Conservation (phyloP, 64 coral and sea anemone species). For the Hydrozoanthus tunicans region DNA sequence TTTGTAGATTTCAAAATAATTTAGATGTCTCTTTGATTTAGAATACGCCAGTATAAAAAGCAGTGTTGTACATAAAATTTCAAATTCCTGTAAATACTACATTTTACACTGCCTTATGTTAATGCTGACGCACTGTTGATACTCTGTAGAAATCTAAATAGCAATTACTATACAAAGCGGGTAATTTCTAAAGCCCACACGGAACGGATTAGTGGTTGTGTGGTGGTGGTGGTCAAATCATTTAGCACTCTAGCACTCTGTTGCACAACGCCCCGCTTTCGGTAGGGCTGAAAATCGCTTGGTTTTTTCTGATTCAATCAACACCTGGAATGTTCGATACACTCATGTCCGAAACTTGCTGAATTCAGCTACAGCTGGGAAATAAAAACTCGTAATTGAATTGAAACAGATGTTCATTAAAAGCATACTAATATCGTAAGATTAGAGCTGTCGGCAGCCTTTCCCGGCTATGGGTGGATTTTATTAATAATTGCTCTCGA, state of each 20-base stretch:
- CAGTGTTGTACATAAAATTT: conserved; percentile 7
- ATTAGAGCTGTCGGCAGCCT: neutral
- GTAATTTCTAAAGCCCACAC: neutral
- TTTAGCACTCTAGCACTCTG: no score
- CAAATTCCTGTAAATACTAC: neutral
- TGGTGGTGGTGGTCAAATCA: no score
- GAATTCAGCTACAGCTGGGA: no score
- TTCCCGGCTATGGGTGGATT: neutral
- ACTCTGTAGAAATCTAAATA: neutral
- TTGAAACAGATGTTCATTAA: neutral
- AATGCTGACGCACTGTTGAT: neutral
- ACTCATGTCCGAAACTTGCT: no score
- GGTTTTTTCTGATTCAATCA: no score
- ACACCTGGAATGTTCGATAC: no score
- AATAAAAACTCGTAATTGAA: no score
- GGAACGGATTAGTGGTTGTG: no score
- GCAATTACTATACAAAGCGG: neutral
- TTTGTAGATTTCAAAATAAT: neutral
- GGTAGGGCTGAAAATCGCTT: no score
- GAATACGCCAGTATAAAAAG: neutral
- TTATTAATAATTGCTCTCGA: neutral
- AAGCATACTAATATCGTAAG: neutral
- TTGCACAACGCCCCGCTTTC: no score
- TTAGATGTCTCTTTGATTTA: neutral
- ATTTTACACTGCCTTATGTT: neutral